Base-by-base conservation (phyloP, 2,113 vertebrate species). In the Laticauda colubrina region DNA sequence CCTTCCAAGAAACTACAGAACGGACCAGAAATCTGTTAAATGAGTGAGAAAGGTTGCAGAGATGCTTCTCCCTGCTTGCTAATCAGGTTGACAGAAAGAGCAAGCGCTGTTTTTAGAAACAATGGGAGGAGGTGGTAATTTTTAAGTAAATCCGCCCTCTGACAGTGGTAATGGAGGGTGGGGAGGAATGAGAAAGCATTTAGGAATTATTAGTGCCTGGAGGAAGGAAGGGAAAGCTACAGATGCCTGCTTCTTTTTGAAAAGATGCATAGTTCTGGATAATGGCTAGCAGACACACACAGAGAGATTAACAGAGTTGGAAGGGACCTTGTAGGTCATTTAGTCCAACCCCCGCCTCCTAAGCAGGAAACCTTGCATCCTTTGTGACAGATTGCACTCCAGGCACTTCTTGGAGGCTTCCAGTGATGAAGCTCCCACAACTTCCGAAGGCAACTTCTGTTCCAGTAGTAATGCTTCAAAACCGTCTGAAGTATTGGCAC, bases 171-270 rank as follows among this genome's bases (percentile, higher is more conserved):
- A 94, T 94, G 94, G 95, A 96, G 94, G 94, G 90, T 94, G 91
- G 92, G 93, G 94, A 95, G 91, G 93, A 94, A 95, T 88, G 93
- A 90, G 89, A 95, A 94, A 91, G 95, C 92, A 59, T 95, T 96
- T 95, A 96, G 97, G 95, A 97, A 95, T 97, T 97, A 97, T 96
- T 97, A 97, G 94, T 94, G 95, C 96, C 96, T 97, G 93, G 87
- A 95, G 96, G 97, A 97, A 96, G 96, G 96, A 64, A 96, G 95
- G 93, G 94, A 96, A 94, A 95, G 93, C 96, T 95, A 85, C 95
- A 95, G 95, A 95, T 94, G 95, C 96, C 94, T 96, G 87, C 59
- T 86, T 93, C 95, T 94, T 92, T 61, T 24, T 15, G 87, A 61
- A 4, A 53, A 93, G 96, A 93, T 91, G 91, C 75, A 75, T 48